phyloP scores from a whole-genome alignment of 1,140 invertebrate species.

The Drosophila pruinosa region DNA sequence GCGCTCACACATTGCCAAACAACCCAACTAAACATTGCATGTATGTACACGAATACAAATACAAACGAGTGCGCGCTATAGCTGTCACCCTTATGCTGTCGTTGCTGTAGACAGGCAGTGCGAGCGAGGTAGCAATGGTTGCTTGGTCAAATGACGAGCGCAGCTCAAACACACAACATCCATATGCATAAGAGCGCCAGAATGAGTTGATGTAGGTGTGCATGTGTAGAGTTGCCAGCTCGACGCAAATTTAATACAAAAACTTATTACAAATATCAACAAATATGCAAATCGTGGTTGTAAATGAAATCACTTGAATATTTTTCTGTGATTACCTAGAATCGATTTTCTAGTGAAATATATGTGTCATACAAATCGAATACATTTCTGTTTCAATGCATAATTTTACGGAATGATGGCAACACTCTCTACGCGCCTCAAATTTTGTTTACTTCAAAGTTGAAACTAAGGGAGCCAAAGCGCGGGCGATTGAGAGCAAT shows the following conservation, averaged over 20 bases:
- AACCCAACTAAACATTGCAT: too few species aligned
- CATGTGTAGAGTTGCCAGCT: slow-evolving; percentile 31
- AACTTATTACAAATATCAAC: neutral
- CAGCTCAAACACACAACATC: slow-evolving; percentile 10
- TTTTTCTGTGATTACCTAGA: neutral
- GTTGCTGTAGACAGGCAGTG: neutral
- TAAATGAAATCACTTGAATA: neutral
- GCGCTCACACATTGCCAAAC: too few species aligned
- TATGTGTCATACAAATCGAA: neutral
- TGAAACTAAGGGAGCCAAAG: slow-evolving; percentile 4
- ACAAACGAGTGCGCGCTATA: slow-evolving; percentile 17
- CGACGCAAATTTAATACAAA: slow-evolving; percentile 8
- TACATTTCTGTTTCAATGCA: neutral
- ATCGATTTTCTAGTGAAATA: neutral
- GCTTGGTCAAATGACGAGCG: slow-evolving; percentile 13
- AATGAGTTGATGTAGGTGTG: slow-evolving; percentile 10
- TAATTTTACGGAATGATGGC: slow-evolving; percentile 3
- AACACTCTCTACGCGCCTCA: slow-evolving; percentile 32
- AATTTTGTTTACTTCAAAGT: slow-evolving; percentile 61
- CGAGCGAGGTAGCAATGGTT: slow-evolving; percentile 24
- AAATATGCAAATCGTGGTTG: neutral
- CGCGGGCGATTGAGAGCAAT: slow-evolving; percentile 6
- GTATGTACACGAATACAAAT: slow-evolving; percentile 20
- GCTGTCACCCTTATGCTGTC: slow-evolving; percentile 21
- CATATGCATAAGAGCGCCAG: slow-evolving; percentile 17